Evolutionary conservation across 2,888 invertebrate genomes (phyloP), one percentile per base, ranked within the genome.

Genomic region (Dorcus hopei): DNA sequence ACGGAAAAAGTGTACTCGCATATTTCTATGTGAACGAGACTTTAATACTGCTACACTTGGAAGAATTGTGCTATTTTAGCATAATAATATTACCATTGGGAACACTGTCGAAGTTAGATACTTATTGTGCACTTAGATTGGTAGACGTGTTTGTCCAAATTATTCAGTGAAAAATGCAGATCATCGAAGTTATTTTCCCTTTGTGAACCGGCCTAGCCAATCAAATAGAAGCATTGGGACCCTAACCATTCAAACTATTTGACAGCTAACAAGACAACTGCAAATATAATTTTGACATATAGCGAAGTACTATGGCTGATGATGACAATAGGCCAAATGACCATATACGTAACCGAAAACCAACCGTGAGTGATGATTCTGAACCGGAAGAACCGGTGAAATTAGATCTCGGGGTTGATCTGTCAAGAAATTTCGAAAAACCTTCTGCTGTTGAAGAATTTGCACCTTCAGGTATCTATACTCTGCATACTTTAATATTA

Each of bases 281-380:
- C 23, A 45, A 45, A 45, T 45, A 45, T 45, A 33, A 33, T 45
- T 45, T 45, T 45, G 45, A 45, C 45, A n/a, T n/a, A 47, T 47
- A 41, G 38, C 33, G 39, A 54, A 53, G 49, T 65, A 65, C 66
- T 68, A 70, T 70, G 70, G 69, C 70, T 54, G 70, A 70, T 50
- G 67, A 65, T 52, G 68, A 69, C 54, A 61, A 67, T 45, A 61
- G 61, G 50, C 51, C 63, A 26, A 57, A 65, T 45, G 59, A 64
- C 16, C 53, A 41, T 48, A 61, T 49, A 8, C 59, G 52, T 26
- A 42, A 48, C 39, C 51, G 56, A 38, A 57, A 57, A 14, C 19
- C 62, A 38, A n/a, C 50, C 23, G 42, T 57, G 33, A 58, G 61
- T 19, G 66, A 68, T 55, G 67, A 66, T 45, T 67, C 67, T 4